Percentiles rank a stretch among this genome's conserved stretches.
These are phyloP conservation scores for Chlorospingus semifuscus DNA, from an alignment of 2,797 vertebrate genomes.

Conservation along the genomic window DNA sequence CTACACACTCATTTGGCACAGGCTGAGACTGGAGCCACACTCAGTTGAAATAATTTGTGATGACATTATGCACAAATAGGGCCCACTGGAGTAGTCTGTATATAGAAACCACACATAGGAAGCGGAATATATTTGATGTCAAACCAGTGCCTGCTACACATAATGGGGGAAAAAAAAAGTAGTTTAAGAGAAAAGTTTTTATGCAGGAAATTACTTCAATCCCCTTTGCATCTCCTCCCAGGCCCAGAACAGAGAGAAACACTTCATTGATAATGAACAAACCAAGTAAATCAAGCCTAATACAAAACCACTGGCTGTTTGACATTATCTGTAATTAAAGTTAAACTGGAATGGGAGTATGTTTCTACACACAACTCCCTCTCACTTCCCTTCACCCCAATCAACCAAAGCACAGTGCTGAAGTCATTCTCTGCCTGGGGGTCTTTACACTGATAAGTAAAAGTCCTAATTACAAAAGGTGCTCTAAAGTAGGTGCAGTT, in stretches of 20 bases:
- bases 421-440: neutral
- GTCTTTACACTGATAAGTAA: neutral
- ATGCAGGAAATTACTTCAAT: neutral
- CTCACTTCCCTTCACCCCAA: neutral
- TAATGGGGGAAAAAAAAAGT: neutral
- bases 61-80: neutral
- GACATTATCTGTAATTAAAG: slow-evolving; percentile 33
- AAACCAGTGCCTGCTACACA: neutral
- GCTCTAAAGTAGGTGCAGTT: neutral
- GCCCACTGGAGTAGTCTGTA: neutral
- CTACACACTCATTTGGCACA: neutral
- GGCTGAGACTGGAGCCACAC: neutral
- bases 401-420: neutral
- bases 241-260: neutral
- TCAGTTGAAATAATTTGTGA: neutral
- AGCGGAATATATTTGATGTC: neutral
- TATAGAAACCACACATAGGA: neutral
- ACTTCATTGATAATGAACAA: neutral
- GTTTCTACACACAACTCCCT: neutral
- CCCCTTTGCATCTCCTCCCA: neutral
- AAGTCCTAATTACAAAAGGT: neutral
- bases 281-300: slow-evolving; percentile 22
- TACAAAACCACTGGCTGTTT: neutral
- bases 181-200: neutral
- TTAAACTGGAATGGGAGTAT: slow-evolving; percentile 17